Evolutionary conservation across 2,797 vertebrate species (phyloP), one percentile per base, ranked within the genome.

Genomic region (Poecilia gillii): DNA sequence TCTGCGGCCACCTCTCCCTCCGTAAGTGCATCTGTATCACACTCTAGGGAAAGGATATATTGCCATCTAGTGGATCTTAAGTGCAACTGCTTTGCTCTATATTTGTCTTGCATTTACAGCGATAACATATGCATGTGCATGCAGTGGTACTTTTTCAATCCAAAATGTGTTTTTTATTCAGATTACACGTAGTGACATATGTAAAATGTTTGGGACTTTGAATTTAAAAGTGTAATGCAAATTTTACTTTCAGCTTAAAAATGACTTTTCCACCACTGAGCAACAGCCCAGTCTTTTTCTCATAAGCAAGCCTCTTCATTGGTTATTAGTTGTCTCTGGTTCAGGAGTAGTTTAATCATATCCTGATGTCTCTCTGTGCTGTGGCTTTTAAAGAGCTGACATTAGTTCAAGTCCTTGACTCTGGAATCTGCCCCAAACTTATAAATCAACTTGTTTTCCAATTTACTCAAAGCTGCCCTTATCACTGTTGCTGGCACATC

Each of bases 1-100:
- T 98, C 97, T 79, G 98, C 97, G 49, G 97, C 97, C 86, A 98
- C 97, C 1, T 97, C 97, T 20, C 96, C 94, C 0, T 82, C 93
- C 45, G 95, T 96, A 88, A 94, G 93, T 94, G 39, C 9, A 6
- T 68, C 47, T 74, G 12, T 0, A 20, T 8, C 49, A 7, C 25
- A 68, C 73, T 75, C 81, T 73, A 83, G 47, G 79, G 70, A 85
- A 74, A 74, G 77, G 74, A 13, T 79, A 86, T 75, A 84, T 0
- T 85, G 90, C 81, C 93, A 94, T 92, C 94, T 94, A 89, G 91
- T 89, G 94, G 90, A 18, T 0, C 2, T 8, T 47, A 51, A 3
- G n/a, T 14, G 9, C 11, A 72, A 84, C 41, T 23, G 45, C 76
- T 78, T 45, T 8, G 0, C 46, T 6, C 25, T 72, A 13, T 11